These are phyloP conservation scores for Drosophila elegans DNA, from an alignment of 1,140 invertebrate genomes.

Conservation along the genomic window DNA sequence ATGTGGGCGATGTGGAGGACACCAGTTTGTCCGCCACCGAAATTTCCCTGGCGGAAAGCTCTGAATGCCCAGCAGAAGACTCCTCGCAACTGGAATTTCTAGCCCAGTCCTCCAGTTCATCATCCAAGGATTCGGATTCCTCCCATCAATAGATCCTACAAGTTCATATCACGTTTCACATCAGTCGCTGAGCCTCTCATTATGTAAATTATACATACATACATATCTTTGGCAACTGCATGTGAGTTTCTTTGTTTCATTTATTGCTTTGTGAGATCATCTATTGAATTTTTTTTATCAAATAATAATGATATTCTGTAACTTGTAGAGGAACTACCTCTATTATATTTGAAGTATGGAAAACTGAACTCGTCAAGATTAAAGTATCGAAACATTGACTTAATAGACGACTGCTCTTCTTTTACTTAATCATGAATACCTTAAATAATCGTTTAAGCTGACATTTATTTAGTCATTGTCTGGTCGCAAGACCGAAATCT, in stretches of 20 bases:
- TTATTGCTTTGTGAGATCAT: slow-evolving; percentile 1
- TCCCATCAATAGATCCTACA: not conserved
- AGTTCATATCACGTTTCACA: not conserved
- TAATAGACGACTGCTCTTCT: no score
- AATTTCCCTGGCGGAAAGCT: slow-evolving; percentile 1
- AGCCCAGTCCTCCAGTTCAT: not conserved
- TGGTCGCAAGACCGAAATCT: no score
- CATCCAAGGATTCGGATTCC: not conserved
- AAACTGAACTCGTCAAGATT: no score
- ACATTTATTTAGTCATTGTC: no score
- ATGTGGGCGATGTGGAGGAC: slow-evolving; percentile 37
- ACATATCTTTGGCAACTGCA: slow-evolving; percentile 16
- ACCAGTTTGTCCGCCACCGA: not conserved
- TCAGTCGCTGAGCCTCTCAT: not conserved
- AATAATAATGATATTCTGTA: not conserved
- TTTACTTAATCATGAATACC: no score
- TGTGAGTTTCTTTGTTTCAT: slow-evolving; percentile 18
- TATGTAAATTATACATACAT: not conserved
- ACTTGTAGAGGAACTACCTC: not conserved
- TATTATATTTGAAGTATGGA: not conserved
- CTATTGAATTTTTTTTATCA: not conserved
- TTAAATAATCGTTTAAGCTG: no score
- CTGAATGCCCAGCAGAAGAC: not conserved
- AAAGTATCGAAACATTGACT: no score
- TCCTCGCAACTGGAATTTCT: not conserved